Evolutionary conservation across 2,797 vertebrate genomes (phyloP).

Genomic region (Coregonus ussuriensis): DNA sequence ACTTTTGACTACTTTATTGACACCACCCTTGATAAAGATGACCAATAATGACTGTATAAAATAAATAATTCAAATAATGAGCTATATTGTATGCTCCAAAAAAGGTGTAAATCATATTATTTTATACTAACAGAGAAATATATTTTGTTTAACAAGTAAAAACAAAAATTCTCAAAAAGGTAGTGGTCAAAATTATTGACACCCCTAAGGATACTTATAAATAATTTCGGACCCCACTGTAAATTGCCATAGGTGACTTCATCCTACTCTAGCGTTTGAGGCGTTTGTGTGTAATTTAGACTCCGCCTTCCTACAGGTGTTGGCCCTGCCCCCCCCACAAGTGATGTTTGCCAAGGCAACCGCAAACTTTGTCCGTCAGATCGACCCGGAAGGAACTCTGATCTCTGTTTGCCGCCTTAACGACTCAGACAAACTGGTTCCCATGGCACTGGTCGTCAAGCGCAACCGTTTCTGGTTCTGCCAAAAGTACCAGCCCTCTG

Average conservation of each 20-base stretch:
- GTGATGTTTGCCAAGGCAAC: constrained; percentile 92
- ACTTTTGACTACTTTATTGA: not conserved
- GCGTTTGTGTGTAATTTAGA: constrained; percentile 8
- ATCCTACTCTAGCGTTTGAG: not conserved
- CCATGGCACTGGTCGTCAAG: constrained; percentile 84
- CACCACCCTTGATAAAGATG: not conserved
- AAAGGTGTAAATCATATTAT: too few relatives aligned
- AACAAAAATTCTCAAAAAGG: not conserved
- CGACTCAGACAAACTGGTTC: constrained; percentile 83
- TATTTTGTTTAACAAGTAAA: not conserved
- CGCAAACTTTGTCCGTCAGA: constrained; percentile 83
- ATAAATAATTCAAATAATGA: too few relatives aligned
- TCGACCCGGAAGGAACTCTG: constrained; percentile 82
- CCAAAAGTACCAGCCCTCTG: constrained; percentile 91
- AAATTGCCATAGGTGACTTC: constrained; percentile 38
- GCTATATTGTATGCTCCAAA: too few relatives aligned
- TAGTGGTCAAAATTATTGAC: not conserved
- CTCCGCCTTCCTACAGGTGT: not conserved
- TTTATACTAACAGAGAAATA: not conserved
- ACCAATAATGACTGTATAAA: too few relatives aligned
- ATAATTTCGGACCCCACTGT: too few relatives aligned
- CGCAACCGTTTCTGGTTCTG: constrained; percentile 80
- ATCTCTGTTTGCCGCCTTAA: constrained; percentile 84
- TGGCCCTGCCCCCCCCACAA: not conserved
- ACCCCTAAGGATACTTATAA: too few relatives aligned